Conservation (phyloP, 2,113 vertebrate species). For the Clarias magur region DNA sequence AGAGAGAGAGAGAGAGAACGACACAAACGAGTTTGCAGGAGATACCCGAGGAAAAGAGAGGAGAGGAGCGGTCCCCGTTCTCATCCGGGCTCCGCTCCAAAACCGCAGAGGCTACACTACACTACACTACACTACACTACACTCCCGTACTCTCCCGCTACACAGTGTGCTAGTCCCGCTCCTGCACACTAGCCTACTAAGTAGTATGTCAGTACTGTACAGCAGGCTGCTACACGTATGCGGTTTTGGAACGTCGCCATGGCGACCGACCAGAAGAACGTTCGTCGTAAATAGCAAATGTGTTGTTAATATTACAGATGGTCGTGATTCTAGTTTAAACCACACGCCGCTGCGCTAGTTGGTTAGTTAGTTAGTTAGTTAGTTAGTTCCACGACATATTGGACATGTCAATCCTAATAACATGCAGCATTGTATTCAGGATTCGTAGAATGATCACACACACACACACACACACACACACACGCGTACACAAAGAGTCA, state of each 20-base stretch:
- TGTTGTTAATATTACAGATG: too few species aligned
- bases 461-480: not conserved
- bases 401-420: not conserved
- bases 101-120: not conserved
- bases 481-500: not conserved
- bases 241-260: conserved; percentile 35
- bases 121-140: too few species aligned
- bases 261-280: not conserved
- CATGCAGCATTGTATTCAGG: not conserved
- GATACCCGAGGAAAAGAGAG: not conserved
- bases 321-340: too few species aligned
- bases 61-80: conserved; percentile 10
- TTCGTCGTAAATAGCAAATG: too few species aligned
- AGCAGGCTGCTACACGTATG: not conserved
- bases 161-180: not conserved
- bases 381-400: too few species aligned
- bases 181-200: not conserved
- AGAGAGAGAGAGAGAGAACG: not conserved
- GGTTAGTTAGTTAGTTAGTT: too few species aligned
- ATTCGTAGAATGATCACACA: not conserved
- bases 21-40: conserved; percentile 3
- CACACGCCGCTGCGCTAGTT: not conserved
- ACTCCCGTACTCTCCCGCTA: not conserved
- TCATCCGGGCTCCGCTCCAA: conserved; percentile 17
- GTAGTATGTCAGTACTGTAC: not conserved